Base-by-base conservation (phyloP, 53 echinoderm and acorn worm species). In the Hippasteria phrygiana region DNA sequence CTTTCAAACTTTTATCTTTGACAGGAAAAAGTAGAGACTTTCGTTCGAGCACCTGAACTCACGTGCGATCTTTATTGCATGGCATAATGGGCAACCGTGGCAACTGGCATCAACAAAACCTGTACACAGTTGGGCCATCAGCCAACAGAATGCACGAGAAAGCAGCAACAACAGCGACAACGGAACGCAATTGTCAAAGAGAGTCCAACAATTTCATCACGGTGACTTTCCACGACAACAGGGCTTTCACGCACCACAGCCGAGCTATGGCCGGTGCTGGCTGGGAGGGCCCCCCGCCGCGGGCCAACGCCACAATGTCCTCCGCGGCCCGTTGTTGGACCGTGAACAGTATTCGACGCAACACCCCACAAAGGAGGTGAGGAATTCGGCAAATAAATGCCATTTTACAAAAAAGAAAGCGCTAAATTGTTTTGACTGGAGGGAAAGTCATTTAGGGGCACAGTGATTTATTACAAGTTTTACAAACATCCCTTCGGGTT, bases 31-130 rank as follows among this genome's bases (percentile, higher is more conserved):
- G n/a, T n/a, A 35, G 0, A 46, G 54, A 35, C 36, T 31, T 8
- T 17, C 22, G 38, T 37, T 18, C 37, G 11, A 12, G 27, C 34
- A 62, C 7, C 18, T 78, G 45, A 43, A 43, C 46, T 32, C 45
- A 46, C 45, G 65, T 82, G 82, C 82, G 64, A 0, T 28, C 43
- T 28, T 46, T 62, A 53, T 53, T 18, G 38, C 55, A 56, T 27
- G 47, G 66, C 32, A 82, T 43, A 85, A 85, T 85, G 85, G 85
- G 85, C 85, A 50, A 71, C 85, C 85, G 50, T 70, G 85, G 85
- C 85, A 83, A 83, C 83, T 66, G 83, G 69, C 47, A 83, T 83
- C 83, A 83, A 83, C 83, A 85, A 47, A 82, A 66, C 65, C 47
- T 82, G 8, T 78, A 36, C 78, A 54, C n/a, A 6, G 62, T 6